Evolutionary conservation across 2,888 invertebrate genomes (phyloP).

Genomic region (Acronicta alni): DNA sequence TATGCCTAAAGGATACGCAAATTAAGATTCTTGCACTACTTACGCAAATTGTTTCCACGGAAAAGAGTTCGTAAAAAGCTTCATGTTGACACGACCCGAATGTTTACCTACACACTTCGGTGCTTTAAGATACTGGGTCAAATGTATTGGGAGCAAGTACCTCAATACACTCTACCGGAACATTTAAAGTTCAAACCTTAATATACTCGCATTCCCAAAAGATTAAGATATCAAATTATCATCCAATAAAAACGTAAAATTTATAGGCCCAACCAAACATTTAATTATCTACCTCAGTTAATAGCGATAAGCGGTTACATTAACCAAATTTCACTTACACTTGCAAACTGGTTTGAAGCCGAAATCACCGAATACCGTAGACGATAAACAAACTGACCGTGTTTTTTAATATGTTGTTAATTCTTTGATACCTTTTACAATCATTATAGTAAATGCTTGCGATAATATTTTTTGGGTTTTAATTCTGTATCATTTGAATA

Average conservation of each 20-base stretch:
- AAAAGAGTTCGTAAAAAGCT: background rate
- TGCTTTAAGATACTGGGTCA: slow-evolving; percentile 2
- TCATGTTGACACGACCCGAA: background rate
- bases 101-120: background rate
- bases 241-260: slow-evolving; percentile 58
- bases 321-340: slow-evolving; percentile 67
- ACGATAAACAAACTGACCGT: slow-evolving; percentile 45
- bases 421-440: slow-evolving; percentile 40
- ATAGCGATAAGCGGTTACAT: slow-evolving; percentile 57
- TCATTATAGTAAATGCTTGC: slow-evolving; percentile 32
- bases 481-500: slow-evolving; percentile 27
- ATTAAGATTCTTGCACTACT: slow-evolving; percentile 26
- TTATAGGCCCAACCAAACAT: slow-evolving; percentile 54
- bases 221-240: slow-evolving; percentile 68
- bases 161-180: slow-evolving; percentile 9
- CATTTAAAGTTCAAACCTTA: slow-evolving; percentile 18
- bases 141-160: background rate
- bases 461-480: slow-evolving; percentile 27
- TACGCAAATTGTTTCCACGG: background rate
- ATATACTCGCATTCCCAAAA: slow-evolving; percentile 40
- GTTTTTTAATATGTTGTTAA: slow-evolving; percentile 38
- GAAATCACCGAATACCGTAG: slow-evolving; percentile 17
- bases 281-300: slow-evolving; percentile 61
- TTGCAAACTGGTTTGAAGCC: slow-evolving; percentile 42
- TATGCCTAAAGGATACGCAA: slow-evolving; percentile 42